Base-by-base conservation (phyloP, 2,113 vertebrate genomes). In the Illadopsis cleaveri region DNA sequence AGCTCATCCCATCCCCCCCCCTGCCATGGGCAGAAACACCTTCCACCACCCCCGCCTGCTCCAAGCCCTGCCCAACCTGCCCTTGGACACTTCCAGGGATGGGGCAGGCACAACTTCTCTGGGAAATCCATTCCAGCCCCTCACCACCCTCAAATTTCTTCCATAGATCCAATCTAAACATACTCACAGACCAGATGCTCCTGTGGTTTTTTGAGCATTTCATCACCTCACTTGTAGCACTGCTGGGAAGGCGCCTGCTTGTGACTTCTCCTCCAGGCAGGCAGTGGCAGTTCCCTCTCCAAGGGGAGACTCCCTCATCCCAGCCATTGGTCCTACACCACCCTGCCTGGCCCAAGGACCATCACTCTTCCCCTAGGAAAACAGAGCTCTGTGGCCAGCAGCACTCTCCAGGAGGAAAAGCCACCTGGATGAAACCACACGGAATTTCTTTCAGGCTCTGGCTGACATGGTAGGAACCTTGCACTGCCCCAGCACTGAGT, bases 211-310 rank as follows among this genome's bases (percentile, higher is more conserved):
- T 4, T 14, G 51, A 42, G 56, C 19, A 7, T 18, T 5, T 5
- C 0, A 1, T 15, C 56, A 12, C 5, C 68, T 79, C 4, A 1
- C 44, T 24, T 12, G 40, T 2, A 0, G n/a, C 54, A 65, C 54
- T 40, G 45, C n/a, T 27, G 12, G 23, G 35, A 70, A 47, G 35
- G 30, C 0, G 1, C 44, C 13, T 3, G 9, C 53, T 50, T 31
- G 51, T 57, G 60, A 35, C 12, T n/a, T 40, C 50, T 85, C 21
- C 62, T 66, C 58, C 40, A 47, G 40, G 40, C 48, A 62, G 81
- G 45, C 48, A 33, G 23, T 38, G n/a, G n/a, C 58, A 5, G 6
- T 3, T 56, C 24, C 42, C 23, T 65, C 82, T 42, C 61, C 71
- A 58, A 76, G 51, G 25, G 60, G 44, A 48, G 31, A 31, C 51